Conservation (phyloP, 1,140 invertebrate species). For the Adelges cooleyi region DNA sequence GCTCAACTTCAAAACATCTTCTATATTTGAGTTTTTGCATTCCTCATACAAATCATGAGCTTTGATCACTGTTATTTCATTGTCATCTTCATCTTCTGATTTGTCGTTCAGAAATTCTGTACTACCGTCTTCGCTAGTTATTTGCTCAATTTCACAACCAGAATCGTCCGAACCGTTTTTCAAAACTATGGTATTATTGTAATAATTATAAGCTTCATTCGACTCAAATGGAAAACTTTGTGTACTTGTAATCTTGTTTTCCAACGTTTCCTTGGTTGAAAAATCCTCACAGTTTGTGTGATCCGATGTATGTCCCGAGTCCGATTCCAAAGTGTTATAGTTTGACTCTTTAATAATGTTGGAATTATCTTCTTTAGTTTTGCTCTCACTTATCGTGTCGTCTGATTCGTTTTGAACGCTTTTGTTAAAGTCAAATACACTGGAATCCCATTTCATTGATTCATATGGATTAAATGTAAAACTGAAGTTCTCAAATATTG, state of each 20-base stretch:
- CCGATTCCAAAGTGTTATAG: background rate
- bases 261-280: conserved; percentile 5
- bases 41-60: conserved; percentile 5
- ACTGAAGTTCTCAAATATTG: conserved; percentile 23
- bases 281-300: conserved; percentile 24
- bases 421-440: conserved; percentile 15
- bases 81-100: conserved; percentile 22
- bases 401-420: background rate
- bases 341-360: background rate
- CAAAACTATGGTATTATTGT: background rate
- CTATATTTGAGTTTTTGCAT: background rate
- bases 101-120: conserved; percentile 24
- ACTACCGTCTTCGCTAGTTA: conserved; percentile 27
- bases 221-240: conserved; percentile 1
- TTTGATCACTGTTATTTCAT: conserved; percentile 19
- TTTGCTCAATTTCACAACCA: conserved; percentile 28
- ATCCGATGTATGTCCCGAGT: conserved; percentile 16
- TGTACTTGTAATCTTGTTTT: background rate
- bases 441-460: conserved; percentile 21
- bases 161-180: conserved; percentile 37
- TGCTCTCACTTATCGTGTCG: background rate
- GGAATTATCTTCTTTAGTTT: background rate
- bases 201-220: conserved; percentile 2
- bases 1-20: background rate
- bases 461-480: conserved; percentile 23